phyloP scores from a whole-genome alignment of 2,113 vertebrate species.

The Zootoca vivipara region DNA sequence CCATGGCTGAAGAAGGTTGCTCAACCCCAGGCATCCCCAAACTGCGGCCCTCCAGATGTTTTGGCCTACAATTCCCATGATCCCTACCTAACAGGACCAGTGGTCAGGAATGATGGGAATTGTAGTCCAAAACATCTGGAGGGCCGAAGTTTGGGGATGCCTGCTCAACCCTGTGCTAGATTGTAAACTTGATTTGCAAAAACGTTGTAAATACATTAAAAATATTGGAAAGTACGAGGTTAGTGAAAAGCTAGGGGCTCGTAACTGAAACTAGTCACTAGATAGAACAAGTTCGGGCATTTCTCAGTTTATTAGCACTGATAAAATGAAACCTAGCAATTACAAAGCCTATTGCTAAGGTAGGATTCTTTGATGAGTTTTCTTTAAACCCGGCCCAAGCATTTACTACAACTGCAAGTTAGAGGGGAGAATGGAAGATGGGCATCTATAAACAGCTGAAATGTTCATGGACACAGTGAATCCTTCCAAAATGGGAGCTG shows the following conservation, averaged over 20 bases:
- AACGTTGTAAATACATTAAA: neutral
- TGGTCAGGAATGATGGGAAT: too few species aligned
- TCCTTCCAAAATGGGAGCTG: conserved; percentile 10
- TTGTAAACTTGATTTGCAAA: neutral
- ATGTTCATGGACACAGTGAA: neutral
- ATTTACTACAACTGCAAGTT: neutral
- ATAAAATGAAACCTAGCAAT: conserved; percentile 3
- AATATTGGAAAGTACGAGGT: neutral
- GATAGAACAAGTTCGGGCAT: neutral
- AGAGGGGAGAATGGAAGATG: neutral
- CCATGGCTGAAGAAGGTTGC: too few species aligned
- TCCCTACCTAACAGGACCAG: too few species aligned
- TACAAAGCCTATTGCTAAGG: neutral
- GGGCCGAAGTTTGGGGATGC: too few species aligned
- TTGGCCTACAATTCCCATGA: too few species aligned
- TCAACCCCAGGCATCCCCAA: too few species aligned
- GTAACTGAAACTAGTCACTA: neutral
- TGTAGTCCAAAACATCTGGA: too few species aligned
- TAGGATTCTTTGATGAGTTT: neutral
- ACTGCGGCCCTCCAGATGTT: too few species aligned
- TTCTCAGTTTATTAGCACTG: conserved; percentile 11
- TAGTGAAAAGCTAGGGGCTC: neutral
- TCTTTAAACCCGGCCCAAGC: neutral
- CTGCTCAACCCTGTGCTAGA: too few species aligned
- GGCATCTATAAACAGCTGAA: neutral